phyloP scores from a whole-genome alignment of 2,113 vertebrate species.

The Tamias sibiricus region DNA sequence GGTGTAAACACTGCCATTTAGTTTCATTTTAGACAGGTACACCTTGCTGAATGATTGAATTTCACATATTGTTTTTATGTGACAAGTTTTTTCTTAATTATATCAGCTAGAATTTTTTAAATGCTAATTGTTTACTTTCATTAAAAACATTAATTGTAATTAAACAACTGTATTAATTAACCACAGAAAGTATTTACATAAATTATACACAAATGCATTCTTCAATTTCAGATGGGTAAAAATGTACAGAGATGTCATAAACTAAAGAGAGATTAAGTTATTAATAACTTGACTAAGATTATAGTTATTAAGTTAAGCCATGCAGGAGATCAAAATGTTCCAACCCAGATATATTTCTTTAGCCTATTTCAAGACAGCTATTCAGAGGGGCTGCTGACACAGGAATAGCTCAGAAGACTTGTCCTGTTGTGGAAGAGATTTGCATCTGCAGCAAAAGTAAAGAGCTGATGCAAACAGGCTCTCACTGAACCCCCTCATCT shows the following conservation, averaged over 20 bases:
- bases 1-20: background rate
- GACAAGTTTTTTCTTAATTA: background rate
- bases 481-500: background rate
- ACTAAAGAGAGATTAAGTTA: background rate
- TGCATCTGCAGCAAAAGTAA: background rate
- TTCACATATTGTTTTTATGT: background rate
- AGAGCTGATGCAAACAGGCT: background rate
- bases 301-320: background rate
- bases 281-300: background rate
- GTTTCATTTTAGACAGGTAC: background rate
- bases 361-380: background rate
- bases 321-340: background rate
- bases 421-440: background rate
- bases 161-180: background rate
- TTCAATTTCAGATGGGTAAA: background rate
- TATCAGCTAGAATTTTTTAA: conserved; percentile 2
- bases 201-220: background rate
- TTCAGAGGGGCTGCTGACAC: background rate
- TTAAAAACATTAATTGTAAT: background rate
- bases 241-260: background rate
- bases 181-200: background rate
- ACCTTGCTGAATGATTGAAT: background rate
- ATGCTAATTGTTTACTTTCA: background rate
- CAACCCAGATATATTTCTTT: background rate
- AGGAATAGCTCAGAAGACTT: background rate